Base-by-base conservation (phyloP, 2,888 invertebrate species). In the Drosophila testacea region DNA sequence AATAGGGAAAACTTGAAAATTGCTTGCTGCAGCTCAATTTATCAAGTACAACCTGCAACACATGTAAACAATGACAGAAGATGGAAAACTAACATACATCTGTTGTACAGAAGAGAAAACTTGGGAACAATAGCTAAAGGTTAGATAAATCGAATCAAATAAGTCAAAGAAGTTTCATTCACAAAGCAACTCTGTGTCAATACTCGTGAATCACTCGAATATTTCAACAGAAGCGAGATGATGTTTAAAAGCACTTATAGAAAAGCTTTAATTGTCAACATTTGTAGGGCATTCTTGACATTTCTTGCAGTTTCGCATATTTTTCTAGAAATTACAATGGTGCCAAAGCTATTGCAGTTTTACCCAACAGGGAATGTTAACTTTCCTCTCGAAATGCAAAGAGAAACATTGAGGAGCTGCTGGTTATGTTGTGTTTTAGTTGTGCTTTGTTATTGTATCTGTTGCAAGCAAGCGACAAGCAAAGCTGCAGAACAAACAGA, bases 291-390 rank as follows among this genome's bases (percentile, higher is more conserved):
- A 32, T 32, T 32, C 7, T 7, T 7, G 32, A 32, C 7, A 10
- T 41, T 34, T 39, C 2, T 7, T 34, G 30, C 0, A 39, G 16
- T 62, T 22, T 16, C n/a, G 16, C 11, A 39, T 51, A 34, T 47
- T 44, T 48, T 11, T 38, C 36, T 10, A n/a, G 6, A 44, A 70
- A 50, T 77, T 44, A 52, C 41, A 65, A 59, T 65, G 65, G 65
- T 61, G 78, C 61, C 78, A 63, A 55, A 63, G 67, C 42, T 63
- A 56, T 63, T 73, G 65, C 67, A 67, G 41, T 51, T 62, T 59
- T 70, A 22, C 44, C 30, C 50, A 22, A 41, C 16, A 52, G 59
- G 47, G 71, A 70, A 63, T 61, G 67, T 61, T 59, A 68, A 13
- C 52, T 63, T 71, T 66, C 13, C 59, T 34, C 30, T 47, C 9